Evolutionary conservation across 2,113 vertebrate species (phyloP).

Genomic region (Syngnathus typhle): DNA sequence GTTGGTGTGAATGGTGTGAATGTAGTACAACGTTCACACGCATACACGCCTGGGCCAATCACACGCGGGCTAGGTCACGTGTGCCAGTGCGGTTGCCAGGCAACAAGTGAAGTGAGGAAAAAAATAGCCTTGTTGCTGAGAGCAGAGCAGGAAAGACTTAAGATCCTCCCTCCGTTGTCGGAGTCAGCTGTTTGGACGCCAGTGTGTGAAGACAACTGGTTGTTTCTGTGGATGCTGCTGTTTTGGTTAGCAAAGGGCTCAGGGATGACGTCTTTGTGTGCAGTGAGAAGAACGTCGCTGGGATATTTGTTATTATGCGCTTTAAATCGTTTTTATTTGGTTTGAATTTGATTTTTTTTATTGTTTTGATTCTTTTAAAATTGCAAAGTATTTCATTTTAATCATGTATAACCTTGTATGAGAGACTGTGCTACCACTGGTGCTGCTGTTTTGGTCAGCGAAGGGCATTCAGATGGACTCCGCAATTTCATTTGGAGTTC

Average conservation of each 20-base stretch:
- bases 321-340: background rate
- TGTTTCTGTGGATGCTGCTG: background rate
- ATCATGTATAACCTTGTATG: background rate
- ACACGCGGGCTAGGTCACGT: constrained; percentile 47
- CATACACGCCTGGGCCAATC: constrained; percentile 39
- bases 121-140: constrained; percentile 66
- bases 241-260: background rate
- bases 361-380: background rate
- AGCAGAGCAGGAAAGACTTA: constrained; percentile 29
- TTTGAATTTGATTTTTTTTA: background rate
- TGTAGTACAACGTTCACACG: background rate
- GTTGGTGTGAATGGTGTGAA: background rate
- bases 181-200: background rate
- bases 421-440: background rate
- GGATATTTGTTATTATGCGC: background rate
- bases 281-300: too few relatives aligned
- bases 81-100: constrained; percentile 64
- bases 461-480: background rate
- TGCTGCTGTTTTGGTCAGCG: background rate
- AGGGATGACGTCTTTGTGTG: too few relatives aligned
- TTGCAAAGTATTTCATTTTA: too few relatives aligned
- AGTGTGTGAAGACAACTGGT: background rate
- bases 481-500: background rate
- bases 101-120: constrained; percentile 61
- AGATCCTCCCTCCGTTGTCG: background rate